Base-by-base conservation (phyloP, 2,888 invertebrate species). In the Drosophila mercatorum region DNA sequence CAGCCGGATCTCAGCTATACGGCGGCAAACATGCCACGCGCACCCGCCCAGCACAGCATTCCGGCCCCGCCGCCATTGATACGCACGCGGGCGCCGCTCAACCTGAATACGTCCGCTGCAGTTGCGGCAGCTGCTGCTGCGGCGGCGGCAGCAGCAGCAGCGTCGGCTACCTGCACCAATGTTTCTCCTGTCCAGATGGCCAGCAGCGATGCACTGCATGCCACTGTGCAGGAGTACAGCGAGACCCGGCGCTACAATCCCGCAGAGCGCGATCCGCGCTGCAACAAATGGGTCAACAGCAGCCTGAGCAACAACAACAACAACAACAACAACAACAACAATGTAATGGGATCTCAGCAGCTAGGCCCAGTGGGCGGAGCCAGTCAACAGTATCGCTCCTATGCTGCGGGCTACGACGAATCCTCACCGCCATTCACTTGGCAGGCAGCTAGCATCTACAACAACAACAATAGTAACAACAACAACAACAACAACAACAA, bases 201-300 rank as follows among this genome's bases (percentile, higher is more conserved):
- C 3, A 53, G 26, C 52, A 26, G 8, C 38, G 40, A 57, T 17
- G 43, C 34, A 34, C 43, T 43, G 43, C 43, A 56, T 14, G 12
- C 56, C 7, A 0, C 22, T 10, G 22, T 34, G 10, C 10, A 22
- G 11, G 31, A 66, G 10, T 36, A 41, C 43, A 55, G 43, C 17
- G 56, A 46, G 10, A 8, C 56, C 14, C 26, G 60, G 7, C 58
- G 46, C 7, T 60, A 17, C 8, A 65, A 41, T 14, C 17, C 6
- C 4, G 2, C 47, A 0, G 63, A 68, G 11, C 68, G 62, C 11
- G n/a, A 49, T 70, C 59, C 75, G 28, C 70, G 65, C 1, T 52
- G 51, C 11, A 47, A 47, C 8, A 69, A 51, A 5, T 69, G 69
- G 69, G 4, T 2, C 14, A 58, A 44, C 36, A 17, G n/a, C 49